Evolutionary conservation across 1,140 invertebrate species (phyloP), one percentile per base, ranked within the genome.

Genomic region (Eriosoma lanigerum): DNA sequence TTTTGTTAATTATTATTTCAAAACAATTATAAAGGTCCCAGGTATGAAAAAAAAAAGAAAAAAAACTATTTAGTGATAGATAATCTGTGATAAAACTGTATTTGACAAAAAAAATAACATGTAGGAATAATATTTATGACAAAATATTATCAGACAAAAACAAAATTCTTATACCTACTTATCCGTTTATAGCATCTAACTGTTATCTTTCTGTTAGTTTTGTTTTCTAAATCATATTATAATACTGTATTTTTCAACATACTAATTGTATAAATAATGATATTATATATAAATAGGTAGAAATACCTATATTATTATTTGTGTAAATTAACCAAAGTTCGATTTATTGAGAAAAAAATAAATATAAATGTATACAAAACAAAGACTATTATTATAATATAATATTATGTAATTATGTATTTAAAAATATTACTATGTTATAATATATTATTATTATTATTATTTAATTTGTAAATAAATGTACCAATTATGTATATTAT

Each of bases 401-500:
- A 38, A 64, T 19, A 19, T 21, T 29, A 8, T 62, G 19, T 38
- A 56, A 44, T 60, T 64, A n/a, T 38, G 52, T 58, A 72, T 72
- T 50, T n/a, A 24, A 76, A 21, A 54, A 50, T 75, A 75, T 56
- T 21, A 56, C 32, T 54, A 54, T 21, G 70, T 73, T 73, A 32
- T 73, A n/a, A n/a, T n/a, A n/a, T n/a, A n/a, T n/a, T n/a, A 46
- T 44, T 44, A 12, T 66, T 21, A 26, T 58, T 62, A 78, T 78
- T 48, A 62, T 78, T 48, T 60, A 78, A 78, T 62, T 60, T 78
- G 75, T 78, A 78, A 60, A 78, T 78, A 75, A 75, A 13, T 75
- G 29, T 56, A 78, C 75, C 38, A 15, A 44, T 46, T 60, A 60
- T 54, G 54, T 60, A 60, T 32, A 52, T 52, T 44, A n/a, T 78